Conservation (phyloP, 2,888 invertebrate species). For the Rotaria macrura region DNA sequence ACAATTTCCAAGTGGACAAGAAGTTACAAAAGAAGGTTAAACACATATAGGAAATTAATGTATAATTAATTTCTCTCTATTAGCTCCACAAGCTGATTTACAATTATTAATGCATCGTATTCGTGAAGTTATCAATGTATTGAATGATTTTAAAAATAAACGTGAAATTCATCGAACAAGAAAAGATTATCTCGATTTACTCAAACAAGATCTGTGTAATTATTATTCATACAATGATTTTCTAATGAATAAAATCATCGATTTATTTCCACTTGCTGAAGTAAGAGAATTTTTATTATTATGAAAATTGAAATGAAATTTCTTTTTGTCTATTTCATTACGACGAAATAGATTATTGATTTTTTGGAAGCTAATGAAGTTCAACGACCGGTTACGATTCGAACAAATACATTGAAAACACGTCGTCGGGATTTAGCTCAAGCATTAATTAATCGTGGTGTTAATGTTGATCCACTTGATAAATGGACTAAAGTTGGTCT, state of each 20-base stretch:
- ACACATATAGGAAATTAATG: not conserved
- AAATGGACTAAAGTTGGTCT: slow-evolving; percentile 97
- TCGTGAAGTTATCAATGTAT: slow-evolving; percentile 35
- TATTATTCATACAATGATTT: slow-evolving; percentile 95
- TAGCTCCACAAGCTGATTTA: slow-evolving; percentile 29
- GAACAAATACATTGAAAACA: slow-evolving; percentile 81
- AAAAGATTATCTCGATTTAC: slow-evolving; percentile 67
- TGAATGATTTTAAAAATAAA: slow-evolving; percentile 63
- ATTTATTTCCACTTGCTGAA: slow-evolving; percentile 73
- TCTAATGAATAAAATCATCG: slow-evolving; percentile 79
- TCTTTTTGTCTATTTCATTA: too few relatives aligned
- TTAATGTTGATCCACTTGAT: slow-evolving; percentile 91
- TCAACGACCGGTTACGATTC: slow-evolving; percentile 81
- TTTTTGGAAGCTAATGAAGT: slow-evolving; percentile 92
- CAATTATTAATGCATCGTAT: slow-evolving; percentile 30
- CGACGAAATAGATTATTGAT: slow-evolving; percentile 56
- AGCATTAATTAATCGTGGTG: slow-evolving; percentile 84
- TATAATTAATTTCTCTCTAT: not conserved
- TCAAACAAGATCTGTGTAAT: slow-evolving; percentile 72
- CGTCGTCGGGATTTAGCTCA: slow-evolving; percentile 78
- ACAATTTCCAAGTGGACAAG: slow-evolving; percentile 8
- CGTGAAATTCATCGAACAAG: slow-evolving; percentile 54
- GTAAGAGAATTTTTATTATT: slow-evolving; percentile 32
- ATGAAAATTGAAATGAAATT: slow-evolving; percentile 41
- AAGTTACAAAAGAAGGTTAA: not conserved